Evolutionary conservation across 23 tunicate genomes (phyloP).

Genomic region (Corella eumyota): DNA sequence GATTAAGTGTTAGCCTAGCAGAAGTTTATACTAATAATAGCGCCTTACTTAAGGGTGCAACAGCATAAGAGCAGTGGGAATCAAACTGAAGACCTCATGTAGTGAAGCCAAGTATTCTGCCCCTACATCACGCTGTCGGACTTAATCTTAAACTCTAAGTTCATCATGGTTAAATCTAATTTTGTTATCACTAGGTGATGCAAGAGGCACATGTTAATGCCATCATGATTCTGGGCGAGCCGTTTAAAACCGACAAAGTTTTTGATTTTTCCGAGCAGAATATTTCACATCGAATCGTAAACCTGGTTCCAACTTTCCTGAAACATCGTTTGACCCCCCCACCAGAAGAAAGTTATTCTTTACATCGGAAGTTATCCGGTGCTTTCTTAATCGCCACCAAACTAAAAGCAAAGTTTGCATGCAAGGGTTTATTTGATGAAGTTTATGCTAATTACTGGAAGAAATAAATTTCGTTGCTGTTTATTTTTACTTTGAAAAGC

Average conservation of each 20-base stretch:
- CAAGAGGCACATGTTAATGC: slow-evolving; percentile 90
- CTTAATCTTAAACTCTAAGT: too few species aligned
- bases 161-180: too few species aligned
- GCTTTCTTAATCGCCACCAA: slow-evolving; percentile 68
- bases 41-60: too few species aligned
- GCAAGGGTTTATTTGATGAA: slow-evolving; percentile 57
- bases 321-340: slow-evolving; percentile 91
- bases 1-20: too few species aligned
- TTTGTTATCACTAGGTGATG: slow-evolving; percentile 55
- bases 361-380: slow-evolving; percentile 92
- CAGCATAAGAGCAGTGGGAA: too few species aligned
- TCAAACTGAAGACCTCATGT: too few species aligned
- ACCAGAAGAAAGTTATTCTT: slow-evolving; percentile 92
- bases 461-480: too few species aligned
- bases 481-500: too few species aligned
- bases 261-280: slow-evolving; percentile 73
- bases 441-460: slow-evolving; percentile 41
- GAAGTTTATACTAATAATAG: too few species aligned
- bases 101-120: too few species aligned
- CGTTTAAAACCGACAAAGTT: slow-evolving; percentile 62
- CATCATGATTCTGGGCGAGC: slow-evolving; percentile 96
- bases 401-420: slow-evolving; percentile 66
- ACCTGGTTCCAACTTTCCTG: slow-evolving; percentile 80
- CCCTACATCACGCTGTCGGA: too few species aligned
- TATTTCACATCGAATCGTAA: slow-evolving; percentile 64